These are phyloP conservation scores for Tolypeutes matacus DNA, from an alignment of 2,797 vertebrate species.

Conservation along the genomic window DNA sequence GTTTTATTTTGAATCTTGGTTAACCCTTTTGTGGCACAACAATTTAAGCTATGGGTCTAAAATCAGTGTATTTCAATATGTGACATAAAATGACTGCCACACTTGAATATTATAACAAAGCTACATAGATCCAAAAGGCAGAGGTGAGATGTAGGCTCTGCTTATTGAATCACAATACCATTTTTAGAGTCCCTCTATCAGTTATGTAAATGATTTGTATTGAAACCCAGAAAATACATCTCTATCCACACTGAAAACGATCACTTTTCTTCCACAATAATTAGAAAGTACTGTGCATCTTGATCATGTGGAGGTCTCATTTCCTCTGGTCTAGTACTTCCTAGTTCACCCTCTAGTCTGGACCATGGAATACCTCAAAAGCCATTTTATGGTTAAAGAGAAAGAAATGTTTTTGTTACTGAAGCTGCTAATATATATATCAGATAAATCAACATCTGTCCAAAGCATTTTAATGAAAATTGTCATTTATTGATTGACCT, in stretches of 20 bases:
- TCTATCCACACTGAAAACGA: background rate
- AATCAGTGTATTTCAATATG: background rate
- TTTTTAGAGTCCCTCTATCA: background rate
- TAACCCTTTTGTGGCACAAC: background rate
- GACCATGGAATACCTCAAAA: background rate
- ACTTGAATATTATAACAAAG: background rate
- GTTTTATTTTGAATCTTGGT: background rate
- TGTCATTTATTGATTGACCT: background rate
- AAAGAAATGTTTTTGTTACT: background rate
- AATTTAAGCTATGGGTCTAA: slow-evolving; percentile 9
- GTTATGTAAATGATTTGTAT: background rate
- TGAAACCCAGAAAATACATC: background rate
- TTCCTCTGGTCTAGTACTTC: background rate
- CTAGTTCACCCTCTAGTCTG: background rate
- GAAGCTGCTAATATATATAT: background rate
- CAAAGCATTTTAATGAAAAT: slow-evolving; percentile 31
- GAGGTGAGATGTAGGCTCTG: background rate
- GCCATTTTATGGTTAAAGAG: background rate
- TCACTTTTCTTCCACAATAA: background rate
- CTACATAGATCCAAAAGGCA: background rate
- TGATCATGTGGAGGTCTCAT: background rate
- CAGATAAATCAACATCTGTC: background rate
- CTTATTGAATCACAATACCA: background rate
- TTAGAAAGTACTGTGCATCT: background rate
- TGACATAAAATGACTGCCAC: slow-evolving; percentile 3